Conservation (phyloP, 1,140 invertebrate species). For the Mylabris phalerata region DNA sequence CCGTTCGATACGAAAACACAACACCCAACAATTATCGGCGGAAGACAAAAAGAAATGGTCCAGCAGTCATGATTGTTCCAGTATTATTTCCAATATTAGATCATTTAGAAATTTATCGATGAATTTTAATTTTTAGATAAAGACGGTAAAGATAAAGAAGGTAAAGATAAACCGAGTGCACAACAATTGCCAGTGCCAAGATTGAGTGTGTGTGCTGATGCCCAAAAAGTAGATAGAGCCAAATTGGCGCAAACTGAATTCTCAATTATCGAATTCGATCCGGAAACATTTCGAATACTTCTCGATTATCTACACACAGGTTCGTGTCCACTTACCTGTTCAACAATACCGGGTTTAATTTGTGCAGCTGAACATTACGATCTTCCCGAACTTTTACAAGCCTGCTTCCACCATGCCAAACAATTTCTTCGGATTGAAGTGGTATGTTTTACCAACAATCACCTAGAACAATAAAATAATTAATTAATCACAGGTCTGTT, state of each 20-base stretch:
- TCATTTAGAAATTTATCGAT: background rate
- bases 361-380: conserved; percentile 93
- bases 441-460: conserved; percentile 45
- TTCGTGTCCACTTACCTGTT: conserved; percentile 83
- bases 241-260: conserved; percentile 93
- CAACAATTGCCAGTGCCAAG: conserved; percentile 73
- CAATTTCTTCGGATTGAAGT: conserved; percentile 87
- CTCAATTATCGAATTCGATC: conserved; percentile 91
- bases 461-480: background rate
- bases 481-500: conserved; percentile 60
- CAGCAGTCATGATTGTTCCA: conserved; percentile 85
- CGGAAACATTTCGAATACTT: conserved; percentile 84
- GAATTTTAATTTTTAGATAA: conserved; percentile 26
- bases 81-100: conserved; percentile 43
- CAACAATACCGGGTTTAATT: conserved; percentile 85
- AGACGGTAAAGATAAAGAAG: conserved; percentile 73
- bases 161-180: conserved; percentile 64
- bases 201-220: conserved; percentile 85
- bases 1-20: conserved; percentile 67
- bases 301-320: conserved; percentile 90
- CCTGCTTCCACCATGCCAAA: conserved; percentile 92
- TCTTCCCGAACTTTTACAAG: conserved; percentile 83
- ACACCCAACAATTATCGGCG: conserved; percentile 60
- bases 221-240: conserved; percentile 85
- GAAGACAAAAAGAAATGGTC: conserved; percentile 90